Conservation (phyloP, 2,797 vertebrate genomes). For the Lindbergichthys nudifrons region DNA sequence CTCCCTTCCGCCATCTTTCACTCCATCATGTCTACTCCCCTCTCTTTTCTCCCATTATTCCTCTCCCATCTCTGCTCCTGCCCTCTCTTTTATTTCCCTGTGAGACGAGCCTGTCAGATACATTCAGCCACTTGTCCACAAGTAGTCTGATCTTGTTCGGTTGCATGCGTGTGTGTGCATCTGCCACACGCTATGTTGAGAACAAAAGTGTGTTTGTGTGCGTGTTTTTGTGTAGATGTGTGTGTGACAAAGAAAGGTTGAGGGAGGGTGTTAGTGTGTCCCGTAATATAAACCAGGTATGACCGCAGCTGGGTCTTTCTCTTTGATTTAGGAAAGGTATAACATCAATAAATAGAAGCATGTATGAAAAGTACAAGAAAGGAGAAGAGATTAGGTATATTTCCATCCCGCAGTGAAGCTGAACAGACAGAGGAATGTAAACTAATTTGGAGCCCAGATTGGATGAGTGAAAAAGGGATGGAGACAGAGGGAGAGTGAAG, state of each 20-base stretch:
- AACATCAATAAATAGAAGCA: background rate
- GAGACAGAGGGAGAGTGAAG: conserved; percentile 17
- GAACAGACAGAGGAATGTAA: conserved; percentile 37
- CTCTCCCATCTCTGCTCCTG: conserved; percentile 47
- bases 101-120: conserved; percentile 71
- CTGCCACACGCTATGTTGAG: conserved; percentile 32
- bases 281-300: conserved; percentile 38
- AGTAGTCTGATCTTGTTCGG: conserved; percentile 58
- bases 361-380: conserved; percentile 14
- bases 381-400: conserved; percentile 14
- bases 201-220: conserved; percentile 31
- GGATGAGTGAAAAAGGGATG: conserved; percentile 28
- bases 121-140: conserved; percentile 69
- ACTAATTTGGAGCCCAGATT: conserved; percentile 43
- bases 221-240: background rate
- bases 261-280: conserved; percentile 18
- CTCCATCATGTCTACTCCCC: conserved; percentile 61
- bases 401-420: conserved; percentile 33
- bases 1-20: conserved; percentile 59
- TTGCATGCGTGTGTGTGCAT: conserved; percentile 30
- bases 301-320: conserved; percentile 17
- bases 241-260: conserved; percentile 21
- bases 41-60: conserved; percentile 44
- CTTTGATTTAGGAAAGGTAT: conserved; percentile 19
- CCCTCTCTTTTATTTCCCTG: conserved; percentile 58